Evolutionary conservation across 2,113 vertebrate species (phyloP).

Genomic region (Eulemur macaco): DNA sequence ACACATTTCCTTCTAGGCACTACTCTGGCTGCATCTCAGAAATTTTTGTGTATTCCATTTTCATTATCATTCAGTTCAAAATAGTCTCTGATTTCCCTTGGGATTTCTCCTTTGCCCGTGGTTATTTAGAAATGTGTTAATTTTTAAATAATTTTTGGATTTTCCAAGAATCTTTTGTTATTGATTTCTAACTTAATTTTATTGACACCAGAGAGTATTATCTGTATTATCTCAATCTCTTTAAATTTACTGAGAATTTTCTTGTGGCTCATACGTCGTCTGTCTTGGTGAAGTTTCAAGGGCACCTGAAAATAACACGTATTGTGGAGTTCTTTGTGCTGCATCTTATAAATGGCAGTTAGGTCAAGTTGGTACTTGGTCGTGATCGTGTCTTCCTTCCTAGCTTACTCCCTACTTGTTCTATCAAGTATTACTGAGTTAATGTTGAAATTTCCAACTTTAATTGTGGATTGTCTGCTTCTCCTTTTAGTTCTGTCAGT

Average conservation of each 20-base stretch:
- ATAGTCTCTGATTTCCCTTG: background rate
- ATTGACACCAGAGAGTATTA: background rate
- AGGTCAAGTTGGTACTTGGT: background rate
- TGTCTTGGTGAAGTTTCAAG: background rate
- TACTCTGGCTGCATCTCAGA: background rate
- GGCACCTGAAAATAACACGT: background rate
- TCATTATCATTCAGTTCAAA: background rate
- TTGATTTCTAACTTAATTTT: conserved; percentile 41
- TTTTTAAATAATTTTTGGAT: background rate
- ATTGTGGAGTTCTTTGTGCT: background rate
- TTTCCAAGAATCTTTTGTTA: background rate
- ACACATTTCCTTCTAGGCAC: background rate
- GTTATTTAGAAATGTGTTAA: conserved; percentile 10
- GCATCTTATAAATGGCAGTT: background rate
- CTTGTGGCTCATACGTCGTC: background rate
- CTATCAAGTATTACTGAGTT: background rate
- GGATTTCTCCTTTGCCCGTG: background rate
- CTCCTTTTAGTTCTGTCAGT: background rate
- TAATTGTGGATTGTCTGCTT: background rate
- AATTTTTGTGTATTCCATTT: background rate
- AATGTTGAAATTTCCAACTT: background rate
- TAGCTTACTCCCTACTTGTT: background rate
- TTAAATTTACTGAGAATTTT: background rate
- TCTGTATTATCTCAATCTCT: background rate
- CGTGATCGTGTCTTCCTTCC: background rate